Conservation (phyloP, 2,113 vertebrate genomes). For the Taurulus bubalis region DNA sequence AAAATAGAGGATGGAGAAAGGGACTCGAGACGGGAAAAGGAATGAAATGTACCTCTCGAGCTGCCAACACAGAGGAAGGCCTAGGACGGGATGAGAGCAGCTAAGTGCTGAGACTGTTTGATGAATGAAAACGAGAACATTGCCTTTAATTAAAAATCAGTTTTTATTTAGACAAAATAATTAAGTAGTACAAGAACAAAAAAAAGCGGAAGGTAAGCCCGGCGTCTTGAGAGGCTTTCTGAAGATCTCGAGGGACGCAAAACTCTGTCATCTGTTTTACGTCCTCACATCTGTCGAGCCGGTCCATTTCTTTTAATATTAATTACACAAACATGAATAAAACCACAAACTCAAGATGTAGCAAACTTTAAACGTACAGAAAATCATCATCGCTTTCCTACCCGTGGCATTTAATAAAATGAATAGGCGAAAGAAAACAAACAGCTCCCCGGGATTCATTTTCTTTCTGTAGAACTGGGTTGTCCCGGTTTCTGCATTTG, state of each 20-base stretch:
- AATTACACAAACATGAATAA: slow-evolving; percentile 38
- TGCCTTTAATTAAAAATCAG: slow-evolving; percentile 39
- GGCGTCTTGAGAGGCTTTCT: background rate
- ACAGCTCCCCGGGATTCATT: background rate
- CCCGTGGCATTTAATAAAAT: background rate
- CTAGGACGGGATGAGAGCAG: slow-evolving; percentile 27
- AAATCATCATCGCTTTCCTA: background rate
- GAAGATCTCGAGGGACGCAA: background rate
- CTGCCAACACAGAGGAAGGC: slow-evolving; percentile 27
- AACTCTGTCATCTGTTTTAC: background rate
- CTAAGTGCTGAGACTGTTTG: background rate
- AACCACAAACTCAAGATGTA: slow-evolving; percentile 31
- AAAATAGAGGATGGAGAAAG: slow-evolving; percentile 59
- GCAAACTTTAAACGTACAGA: slow-evolving; percentile 25
- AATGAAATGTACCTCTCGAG: slow-evolving; percentile 53
- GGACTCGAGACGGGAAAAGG: slow-evolving; percentile 44
- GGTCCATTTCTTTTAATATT: background rate
- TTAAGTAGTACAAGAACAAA: slow-evolving; percentile 35
- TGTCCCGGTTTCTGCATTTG: background rate
- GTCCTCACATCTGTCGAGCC: background rate
- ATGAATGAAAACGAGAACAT: slow-evolving; percentile 39
- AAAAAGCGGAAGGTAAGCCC: background rate
- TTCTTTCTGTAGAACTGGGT: background rate
- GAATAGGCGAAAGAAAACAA: slow-evolving; percentile 17
- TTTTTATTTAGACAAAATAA: slow-evolving; percentile 69